Evolutionary conservation across 1,140 invertebrate genomes (phyloP), one percentile per base, ranked within the genome.

Genomic region (Laupala kohalensis): DNA sequence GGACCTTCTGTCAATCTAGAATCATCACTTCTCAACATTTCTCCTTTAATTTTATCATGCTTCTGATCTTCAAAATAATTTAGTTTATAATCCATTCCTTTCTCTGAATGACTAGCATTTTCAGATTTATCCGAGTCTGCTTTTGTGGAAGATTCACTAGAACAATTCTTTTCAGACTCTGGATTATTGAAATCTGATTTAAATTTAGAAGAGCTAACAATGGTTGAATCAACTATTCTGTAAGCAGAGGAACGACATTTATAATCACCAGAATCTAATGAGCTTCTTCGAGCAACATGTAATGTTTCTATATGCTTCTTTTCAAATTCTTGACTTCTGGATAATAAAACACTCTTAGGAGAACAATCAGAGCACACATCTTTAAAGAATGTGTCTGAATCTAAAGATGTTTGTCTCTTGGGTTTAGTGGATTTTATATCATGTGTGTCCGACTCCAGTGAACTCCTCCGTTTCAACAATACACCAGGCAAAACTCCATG

Each of bases 161-260:
- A n/a, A n/a, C n/a, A 23, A 1, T 66, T 62, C 64, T 25, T 30
- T 64, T 30, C 15, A 67, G 6, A 64, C 28, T 73, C 37, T 13
- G 9, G 37, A 53, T 13, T 13, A 53, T 13, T 13, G 9, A 53
- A 53, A 53, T 53, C 37, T 53, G 37, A 53, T 53, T 53, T 53
- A 53, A 53, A 53, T 53, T 53, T 53, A 9, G 19, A 13, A 53
- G 19, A 13, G 19, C 19, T 53, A 13, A 9, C 37, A 0, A 19
- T 53, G 37, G 37, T 9, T 13, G 37, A 53, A 13, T 19, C 37
- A 53, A 53, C 9, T 53, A 9, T 28, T 28, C 5, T 26, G 25
- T 25, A 68, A 68, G 67, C 19, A 6, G 81, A 80, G 72, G 81
- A 79, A 72, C 78, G 79, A 24, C 79, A 79, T 64, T 81, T 80